Conservation (phyloP, 2,113 vertebrate species). For the Pagrus major region DNA sequence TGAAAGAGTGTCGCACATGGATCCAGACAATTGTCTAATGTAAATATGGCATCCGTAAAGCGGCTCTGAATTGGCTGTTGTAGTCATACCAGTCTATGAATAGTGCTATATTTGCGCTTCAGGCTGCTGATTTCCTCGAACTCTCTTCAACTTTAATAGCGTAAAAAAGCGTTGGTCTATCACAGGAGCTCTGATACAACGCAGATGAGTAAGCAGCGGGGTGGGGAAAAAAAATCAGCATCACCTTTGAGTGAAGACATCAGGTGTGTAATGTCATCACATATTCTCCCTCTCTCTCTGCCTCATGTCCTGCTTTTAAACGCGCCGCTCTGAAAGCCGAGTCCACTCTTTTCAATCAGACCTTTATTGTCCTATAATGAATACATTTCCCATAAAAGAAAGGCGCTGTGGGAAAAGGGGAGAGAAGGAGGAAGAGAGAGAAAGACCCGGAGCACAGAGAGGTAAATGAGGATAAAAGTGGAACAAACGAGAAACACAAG, state of each 20-base stretch:
- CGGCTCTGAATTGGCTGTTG: slow-evolving; percentile 26
- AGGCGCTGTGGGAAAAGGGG: slow-evolving; percentile 28
- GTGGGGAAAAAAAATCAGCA: slow-evolving; percentile 54
- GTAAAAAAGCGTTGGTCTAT: slow-evolving; percentile 66
- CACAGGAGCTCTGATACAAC: slow-evolving; percentile 22
- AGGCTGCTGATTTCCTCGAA: slow-evolving; percentile 44
- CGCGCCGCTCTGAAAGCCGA: slow-evolving; percentile 25
- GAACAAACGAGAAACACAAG: slow-evolving; percentile 38
- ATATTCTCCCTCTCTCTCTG: slow-evolving; percentile 10
- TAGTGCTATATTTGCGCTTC: slow-evolving; percentile 16
- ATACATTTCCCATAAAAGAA: slow-evolving; percentile 66
- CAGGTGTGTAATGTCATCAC: slow-evolving; percentile 58
- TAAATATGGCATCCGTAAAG: slow-evolving; percentile 59
- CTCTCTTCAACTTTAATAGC: slow-evolving; percentile 27
- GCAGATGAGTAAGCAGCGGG: slow-evolving; percentile 27
- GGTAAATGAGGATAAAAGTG: slow-evolving; percentile 55
- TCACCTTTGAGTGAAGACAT: slow-evolving; percentile 62
- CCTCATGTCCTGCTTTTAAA: slow-evolving; percentile 29
- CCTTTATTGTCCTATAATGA: slow-evolving; percentile 72
- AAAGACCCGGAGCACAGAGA: slow-evolving; percentile 20
- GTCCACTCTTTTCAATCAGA: slow-evolving; percentile 61
- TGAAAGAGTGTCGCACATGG: slow-evolving; percentile 55
- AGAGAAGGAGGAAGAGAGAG: neutral
- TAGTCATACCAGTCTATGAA: slow-evolving; percentile 26
- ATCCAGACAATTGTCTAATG: slow-evolving; percentile 61